Evolutionary conservation across 2,113 vertebrate species (phyloP).

Genomic region (Perccottus glenii): DNA sequence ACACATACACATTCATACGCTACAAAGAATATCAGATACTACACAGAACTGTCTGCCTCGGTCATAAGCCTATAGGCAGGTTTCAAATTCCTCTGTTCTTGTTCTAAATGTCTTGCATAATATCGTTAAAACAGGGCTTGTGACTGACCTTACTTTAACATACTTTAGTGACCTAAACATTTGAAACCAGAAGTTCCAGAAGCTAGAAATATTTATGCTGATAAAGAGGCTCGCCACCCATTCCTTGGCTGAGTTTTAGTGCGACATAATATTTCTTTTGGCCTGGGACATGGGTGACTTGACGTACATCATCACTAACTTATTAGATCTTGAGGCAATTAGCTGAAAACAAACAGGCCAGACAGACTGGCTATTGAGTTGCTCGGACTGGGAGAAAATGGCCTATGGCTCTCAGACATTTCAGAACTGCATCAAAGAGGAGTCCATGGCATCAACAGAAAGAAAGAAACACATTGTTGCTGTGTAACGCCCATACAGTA

Average conservation of each 20-base stretch:
- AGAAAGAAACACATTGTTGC: constrained; percentile 93
- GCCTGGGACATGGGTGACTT: constrained; percentile 87
- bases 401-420: constrained; percentile 88
- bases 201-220: constrained; percentile 74
- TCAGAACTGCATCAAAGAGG: constrained; percentile 88
- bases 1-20: too few relatives aligned
- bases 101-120: constrained; percentile 72
- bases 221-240: constrained; percentile 70
- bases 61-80: constrained; percentile 4
- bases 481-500: constrained; percentile 86
- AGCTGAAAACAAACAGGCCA: constrained; percentile 95
- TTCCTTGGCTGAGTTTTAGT: constrained; percentile 75
- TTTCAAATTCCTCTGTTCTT: constrained; percentile 54
- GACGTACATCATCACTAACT: constrained; percentile 96
- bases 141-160: constrained; percentile 70
- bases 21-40: constrained; percentile 17
- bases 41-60: background rate
- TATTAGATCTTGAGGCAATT: constrained; percentile 99
- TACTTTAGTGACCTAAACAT: constrained; percentile 74
- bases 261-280: constrained; percentile 89
- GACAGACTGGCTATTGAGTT: constrained; percentile 94
- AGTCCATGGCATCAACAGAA: constrained; percentile 78
- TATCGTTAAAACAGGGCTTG: constrained; percentile 75
- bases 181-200: constrained; percentile 78
- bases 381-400: constrained; percentile 87